Conservation (phyloP, 1,140 invertebrate genomes). For the Brachionus rubens region DNA sequence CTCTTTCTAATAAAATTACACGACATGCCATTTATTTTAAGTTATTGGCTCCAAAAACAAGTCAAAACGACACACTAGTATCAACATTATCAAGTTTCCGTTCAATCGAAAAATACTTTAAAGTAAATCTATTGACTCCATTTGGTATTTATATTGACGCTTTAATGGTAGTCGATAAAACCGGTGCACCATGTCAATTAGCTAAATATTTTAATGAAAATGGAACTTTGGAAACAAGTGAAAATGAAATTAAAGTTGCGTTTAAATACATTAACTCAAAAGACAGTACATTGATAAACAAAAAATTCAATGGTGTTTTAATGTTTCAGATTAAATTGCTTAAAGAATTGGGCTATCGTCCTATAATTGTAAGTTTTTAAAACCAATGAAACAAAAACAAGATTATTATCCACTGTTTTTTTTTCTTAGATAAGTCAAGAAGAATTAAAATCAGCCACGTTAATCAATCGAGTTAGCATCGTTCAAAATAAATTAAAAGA, state of each 20-base stretch:
- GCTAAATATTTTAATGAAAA: neutral
- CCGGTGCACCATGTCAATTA: conserved; percentile 38
- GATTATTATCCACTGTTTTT: neutral
- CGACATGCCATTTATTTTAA: too few species aligned
- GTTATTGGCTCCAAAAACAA: neutral
- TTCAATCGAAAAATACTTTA: conserved; percentile 33
- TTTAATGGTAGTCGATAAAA: conserved; percentile 34
- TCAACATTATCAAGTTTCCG: conserved; percentile 38
- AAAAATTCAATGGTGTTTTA: conserved; percentile 9
- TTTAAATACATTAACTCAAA: neutral
- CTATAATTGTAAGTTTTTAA: conserved; percentile 2
- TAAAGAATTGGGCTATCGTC: conserved; percentile 27
- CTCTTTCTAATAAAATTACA: too few species aligned
- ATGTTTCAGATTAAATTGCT: conserved; percentile 14
- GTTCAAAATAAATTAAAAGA: conserved; percentile 43
- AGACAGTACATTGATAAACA: conserved; percentile 5
- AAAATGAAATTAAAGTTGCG: conserved; percentile 23
- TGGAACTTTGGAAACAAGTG: neutral
- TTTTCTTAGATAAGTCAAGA: conserved; percentile 12
- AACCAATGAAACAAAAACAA: neutral
- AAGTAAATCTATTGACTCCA: conserved; percentile 29
- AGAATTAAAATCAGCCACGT: conserved; percentile 16
- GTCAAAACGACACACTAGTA: conserved; percentile 11
- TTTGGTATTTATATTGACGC: conserved; percentile 38
- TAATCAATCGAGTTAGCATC: conserved; percentile 25